phyloP scores from a whole-genome alignment of 2,888 invertebrate genomes.

The Cheilosia variabilis region DNA sequence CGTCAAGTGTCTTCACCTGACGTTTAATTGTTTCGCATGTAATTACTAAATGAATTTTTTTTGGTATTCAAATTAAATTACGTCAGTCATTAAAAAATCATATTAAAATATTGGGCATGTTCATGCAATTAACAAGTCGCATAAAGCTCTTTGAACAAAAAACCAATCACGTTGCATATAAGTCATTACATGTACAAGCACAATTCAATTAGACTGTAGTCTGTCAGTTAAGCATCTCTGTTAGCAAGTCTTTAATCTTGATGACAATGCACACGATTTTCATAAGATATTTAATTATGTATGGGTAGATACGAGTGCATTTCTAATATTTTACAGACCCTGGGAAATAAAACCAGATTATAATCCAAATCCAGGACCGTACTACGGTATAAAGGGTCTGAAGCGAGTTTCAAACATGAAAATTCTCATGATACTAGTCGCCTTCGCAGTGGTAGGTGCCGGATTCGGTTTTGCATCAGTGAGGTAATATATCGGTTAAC shows the following conservation, averaged over 20 bases:
- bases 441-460: slow-evolving; percentile 86
- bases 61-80: slow-evolving; percentile 1
- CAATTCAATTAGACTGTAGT: background rate
- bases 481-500: slow-evolving; percentile 83
- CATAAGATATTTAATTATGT: slow-evolving; percentile 11
- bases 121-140: background rate
- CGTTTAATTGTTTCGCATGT: background rate
- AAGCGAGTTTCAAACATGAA: slow-evolving; percentile 86
- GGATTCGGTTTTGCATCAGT: slow-evolving; percentile 86
- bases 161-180: background rate
- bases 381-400: slow-evolving; percentile 87
- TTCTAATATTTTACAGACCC: slow-evolving; percentile 67
- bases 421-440: slow-evolving; percentile 86
- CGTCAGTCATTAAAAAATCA: slow-evolving; percentile 1
- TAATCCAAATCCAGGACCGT: slow-evolving; percentile 83
- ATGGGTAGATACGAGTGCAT: background rate
- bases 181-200: background rate
- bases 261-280: slow-evolving; percentile 17
- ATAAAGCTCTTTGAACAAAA: background rate
- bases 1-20: background rate
- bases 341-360: slow-evolving; percentile 80
- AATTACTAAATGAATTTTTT: background rate
- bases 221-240: slow-evolving; percentile 2
- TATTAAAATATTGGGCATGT: slow-evolving; percentile 5
- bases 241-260: slow-evolving; percentile 14